phyloP scores from a whole-genome alignment of 2,797 vertebrate genomes.

The Eupleurogrammus muticus region DNA sequence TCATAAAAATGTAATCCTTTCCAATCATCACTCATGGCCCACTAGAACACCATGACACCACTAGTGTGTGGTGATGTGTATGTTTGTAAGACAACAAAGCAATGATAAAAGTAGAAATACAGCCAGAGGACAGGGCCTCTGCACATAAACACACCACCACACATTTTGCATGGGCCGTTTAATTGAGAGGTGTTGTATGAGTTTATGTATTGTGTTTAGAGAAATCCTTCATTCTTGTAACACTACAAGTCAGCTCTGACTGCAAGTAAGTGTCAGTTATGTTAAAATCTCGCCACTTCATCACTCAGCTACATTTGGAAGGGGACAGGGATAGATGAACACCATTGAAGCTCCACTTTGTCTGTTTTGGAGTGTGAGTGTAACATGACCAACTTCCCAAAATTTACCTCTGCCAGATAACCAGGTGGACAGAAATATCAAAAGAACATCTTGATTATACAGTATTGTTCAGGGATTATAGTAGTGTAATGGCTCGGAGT shows the following conservation, averaged over 20 bases:
- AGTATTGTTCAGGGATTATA: neutral
- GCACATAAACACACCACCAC: no score
- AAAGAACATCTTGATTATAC: neutral
- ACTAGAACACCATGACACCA: no score
- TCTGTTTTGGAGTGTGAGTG: neutral
- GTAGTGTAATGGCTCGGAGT: neutral
- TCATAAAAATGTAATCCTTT: no score
- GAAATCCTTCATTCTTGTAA: no score
- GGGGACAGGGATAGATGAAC: neutral
- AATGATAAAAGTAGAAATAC: no score
- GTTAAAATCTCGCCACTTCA: neutral
- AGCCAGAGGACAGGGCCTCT: no score
- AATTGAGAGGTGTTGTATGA: no score
- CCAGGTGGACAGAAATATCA: neutral
- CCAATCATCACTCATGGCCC: no score
- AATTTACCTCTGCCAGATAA: neutral
- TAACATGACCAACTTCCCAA: neutral
- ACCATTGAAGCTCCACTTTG: neutral
- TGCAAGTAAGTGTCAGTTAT: neutral
- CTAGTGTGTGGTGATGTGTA: no score
- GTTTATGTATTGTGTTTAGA: no score
- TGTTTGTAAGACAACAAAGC: no score
- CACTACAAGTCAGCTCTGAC: neutral
- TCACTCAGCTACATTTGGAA: neutral
- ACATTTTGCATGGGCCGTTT: no score